These are phyloP conservation scores for Protodeltote pygarga DNA, from an alignment of 2,888 invertebrate genomes.

Conservation along the genomic window DNA sequence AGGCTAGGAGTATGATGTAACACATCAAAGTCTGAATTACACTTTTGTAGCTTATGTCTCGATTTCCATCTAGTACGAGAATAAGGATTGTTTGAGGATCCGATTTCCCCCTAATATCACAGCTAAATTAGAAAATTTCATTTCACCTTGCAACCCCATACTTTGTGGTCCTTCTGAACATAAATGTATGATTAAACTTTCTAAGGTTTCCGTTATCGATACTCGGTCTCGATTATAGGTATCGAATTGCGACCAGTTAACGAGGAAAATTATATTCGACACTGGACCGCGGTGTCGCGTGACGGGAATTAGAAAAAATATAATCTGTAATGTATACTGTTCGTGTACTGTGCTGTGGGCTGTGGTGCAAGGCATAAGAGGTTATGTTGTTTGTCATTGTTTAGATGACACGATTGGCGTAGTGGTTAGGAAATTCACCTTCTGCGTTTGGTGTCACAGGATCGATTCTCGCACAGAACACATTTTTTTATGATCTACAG, in stretches of 20 bases:
- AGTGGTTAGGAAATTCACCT: not conserved
- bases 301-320: constrained; percentile 66
- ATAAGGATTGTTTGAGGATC: too few species aligned
- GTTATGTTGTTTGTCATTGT: not conserved
- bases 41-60: too few species aligned
- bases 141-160: not conserved
- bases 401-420: too few species aligned
- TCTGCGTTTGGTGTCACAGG: not conserved
- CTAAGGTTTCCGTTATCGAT: constrained; percentile 82
- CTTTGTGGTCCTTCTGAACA: constrained; percentile 16
- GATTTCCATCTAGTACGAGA: too few species aligned
- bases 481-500: too few species aligned
- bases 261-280: constrained; percentile 82
- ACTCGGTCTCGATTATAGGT: constrained; percentile 72
- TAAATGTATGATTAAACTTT: constrained; percentile 38
- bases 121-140: not conserved
- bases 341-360: constrained; percentile 48
- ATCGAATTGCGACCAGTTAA: constrained; percentile 74
- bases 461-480: too few species aligned
- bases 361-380: constrained; percentile 12
- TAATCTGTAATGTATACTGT: constrained; percentile 66
- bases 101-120: too few species aligned
- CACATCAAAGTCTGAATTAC: too few species aligned
- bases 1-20: too few species aligned
- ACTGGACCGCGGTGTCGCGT: constrained; percentile 76